Evolutionary conservation across 2,113 vertebrate species (phyloP).

Genomic region (Notiomystis cincta): DNA sequence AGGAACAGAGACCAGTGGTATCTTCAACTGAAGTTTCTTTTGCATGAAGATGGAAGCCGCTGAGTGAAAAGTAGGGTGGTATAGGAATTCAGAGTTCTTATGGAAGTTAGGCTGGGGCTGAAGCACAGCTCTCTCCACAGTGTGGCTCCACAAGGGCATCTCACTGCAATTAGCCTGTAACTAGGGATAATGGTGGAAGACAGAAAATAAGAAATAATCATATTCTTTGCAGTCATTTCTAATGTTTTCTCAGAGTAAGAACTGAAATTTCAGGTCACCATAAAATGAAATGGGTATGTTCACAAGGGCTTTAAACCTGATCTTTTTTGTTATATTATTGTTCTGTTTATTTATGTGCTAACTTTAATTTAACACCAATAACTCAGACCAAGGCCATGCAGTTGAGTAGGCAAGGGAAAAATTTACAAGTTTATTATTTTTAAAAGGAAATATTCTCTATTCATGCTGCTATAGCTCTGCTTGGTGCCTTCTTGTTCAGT

Average conservation of each 20-base stretch:
- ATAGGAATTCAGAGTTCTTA: not conserved
- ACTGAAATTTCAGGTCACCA: not conserved
- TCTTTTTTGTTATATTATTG: not conserved
- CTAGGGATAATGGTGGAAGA: not conserved
- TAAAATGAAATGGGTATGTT: not conserved
- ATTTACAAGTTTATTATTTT: not conserved
- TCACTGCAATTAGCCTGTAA: not conserved
- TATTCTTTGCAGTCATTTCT: not conserved
- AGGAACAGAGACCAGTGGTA: not conserved
- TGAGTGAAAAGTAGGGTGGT: not conserved
- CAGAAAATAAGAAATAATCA: not conserved
- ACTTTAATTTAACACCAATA: not conserved
- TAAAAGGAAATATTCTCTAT: not conserved
- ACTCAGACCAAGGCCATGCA: not conserved
- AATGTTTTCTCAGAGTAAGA: not conserved
- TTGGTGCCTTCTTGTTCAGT: not conserved
- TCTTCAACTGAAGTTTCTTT: not conserved
- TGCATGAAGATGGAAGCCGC: not conserved
- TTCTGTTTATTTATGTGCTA: not conserved
- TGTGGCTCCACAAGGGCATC: not conserved
- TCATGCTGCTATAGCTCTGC: not conserved
- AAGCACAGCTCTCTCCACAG: not conserved
- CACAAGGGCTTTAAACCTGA: not conserved
- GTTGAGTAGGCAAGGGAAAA: not conserved
- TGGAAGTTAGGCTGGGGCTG: not conserved